phyloP scores from a whole-genome alignment of 2,113 vertebrate genomes.

The Haliaeetus leucogaster region DNA sequence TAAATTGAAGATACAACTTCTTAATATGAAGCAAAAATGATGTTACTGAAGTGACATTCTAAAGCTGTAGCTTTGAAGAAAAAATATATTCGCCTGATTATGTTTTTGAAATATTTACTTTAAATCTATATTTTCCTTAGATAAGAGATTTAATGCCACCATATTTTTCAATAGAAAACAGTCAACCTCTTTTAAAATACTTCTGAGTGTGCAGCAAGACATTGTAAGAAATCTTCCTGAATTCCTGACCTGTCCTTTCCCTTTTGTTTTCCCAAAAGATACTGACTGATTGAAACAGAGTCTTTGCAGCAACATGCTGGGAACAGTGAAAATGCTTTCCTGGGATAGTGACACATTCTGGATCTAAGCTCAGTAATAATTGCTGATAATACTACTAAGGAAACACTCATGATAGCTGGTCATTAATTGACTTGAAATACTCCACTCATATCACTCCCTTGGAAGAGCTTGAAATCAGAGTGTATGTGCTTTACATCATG shows the following conservation, averaged over 20 bases:
- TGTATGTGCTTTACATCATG: not conserved
- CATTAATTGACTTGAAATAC: not conserved
- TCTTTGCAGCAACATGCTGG: not conserved
- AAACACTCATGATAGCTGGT: accelerated
- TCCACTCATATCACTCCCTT: not conserved
- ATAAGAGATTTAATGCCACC: not conserved
- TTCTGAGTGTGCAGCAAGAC: not conserved
- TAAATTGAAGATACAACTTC: not conserved
- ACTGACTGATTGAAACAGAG: not conserved
- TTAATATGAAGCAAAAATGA: not conserved
- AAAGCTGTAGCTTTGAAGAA: not conserved
- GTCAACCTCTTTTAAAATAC: not conserved
- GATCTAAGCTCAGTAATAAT: not conserved
- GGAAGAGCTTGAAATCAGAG: not conserved
- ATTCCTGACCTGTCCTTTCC: not conserved
- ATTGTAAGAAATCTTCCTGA: not conserved
- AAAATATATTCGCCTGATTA: not conserved
- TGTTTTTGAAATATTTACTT: not conserved
- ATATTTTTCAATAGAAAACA: not conserved
- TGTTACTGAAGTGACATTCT: not conserved
- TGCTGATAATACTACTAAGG: not conserved
- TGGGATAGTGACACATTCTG: not conserved
- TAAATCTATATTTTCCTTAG: not conserved
- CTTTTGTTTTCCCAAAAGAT: not conserved
- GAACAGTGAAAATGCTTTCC: not conserved